These are phyloP conservation scores for Microdon myrmicae DNA, from an alignment of 2,888 invertebrate species.

Conservation along the genomic window DNA sequence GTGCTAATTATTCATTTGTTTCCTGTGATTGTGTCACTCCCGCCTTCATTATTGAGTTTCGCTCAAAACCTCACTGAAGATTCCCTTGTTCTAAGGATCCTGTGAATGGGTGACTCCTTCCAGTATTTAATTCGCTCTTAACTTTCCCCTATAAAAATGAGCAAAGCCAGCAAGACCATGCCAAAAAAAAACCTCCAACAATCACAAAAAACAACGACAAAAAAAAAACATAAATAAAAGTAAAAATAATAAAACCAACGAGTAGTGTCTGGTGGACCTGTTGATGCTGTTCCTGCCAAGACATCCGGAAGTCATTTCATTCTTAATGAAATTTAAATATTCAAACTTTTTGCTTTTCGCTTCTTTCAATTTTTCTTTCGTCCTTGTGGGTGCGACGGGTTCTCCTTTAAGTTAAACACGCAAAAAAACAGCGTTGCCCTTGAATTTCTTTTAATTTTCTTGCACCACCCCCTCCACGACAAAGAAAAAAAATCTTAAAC, in stretches of 20 bases:
- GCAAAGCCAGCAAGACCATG: no score
- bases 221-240: constrained; percentile 7
- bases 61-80: no score
- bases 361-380: constrained; percentile 22
- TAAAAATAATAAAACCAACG: constrained; percentile 9
- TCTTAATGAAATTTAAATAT: constrained; percentile 46
- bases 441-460: constrained; percentile 51
- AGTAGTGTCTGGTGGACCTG: constrained; percentile 28
- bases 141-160: no score
- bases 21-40: no score
- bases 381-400: background rate
- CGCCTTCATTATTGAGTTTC: no score
- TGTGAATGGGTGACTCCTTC: no score
- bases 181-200: no score
- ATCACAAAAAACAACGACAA: no score
- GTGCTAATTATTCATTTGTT: no score
- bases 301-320: constrained; percentile 35
- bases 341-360: constrained; percentile 34
- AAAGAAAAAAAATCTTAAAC: constrained; percentile 38
- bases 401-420: constrained; percentile 23
- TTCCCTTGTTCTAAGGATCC: no score
- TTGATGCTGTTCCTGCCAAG: constrained; percentile 24
- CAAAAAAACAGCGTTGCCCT: constrained; percentile 34
- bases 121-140: no score
- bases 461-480: constrained; percentile 28